A percentile compares a stretch with the other conserved stretches of the same genome.
Evolutionary conservation across 2,113 vertebrate species (phyloP).

Genomic region (Myrmecobius fasciatus): DNA sequence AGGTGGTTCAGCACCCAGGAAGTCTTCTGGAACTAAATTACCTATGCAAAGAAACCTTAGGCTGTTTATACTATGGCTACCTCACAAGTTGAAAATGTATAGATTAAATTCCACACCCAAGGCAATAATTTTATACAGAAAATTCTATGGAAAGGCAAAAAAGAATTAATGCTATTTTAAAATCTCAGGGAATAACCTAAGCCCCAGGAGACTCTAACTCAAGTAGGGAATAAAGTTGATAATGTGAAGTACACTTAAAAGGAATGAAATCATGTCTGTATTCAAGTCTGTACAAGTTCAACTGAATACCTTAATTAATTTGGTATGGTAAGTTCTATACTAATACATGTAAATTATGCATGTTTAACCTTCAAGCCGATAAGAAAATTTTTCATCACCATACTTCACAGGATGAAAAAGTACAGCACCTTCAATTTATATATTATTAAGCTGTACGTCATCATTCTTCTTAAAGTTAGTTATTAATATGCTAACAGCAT

Average conservation of each 20-base stretch:
- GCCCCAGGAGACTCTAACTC: constrained; percentile 13
- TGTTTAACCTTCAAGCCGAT: constrained; percentile 43
- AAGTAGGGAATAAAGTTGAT: constrained; percentile 37
- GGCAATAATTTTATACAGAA: constrained; percentile 16
- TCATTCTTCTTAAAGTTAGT: constrained; percentile 39
- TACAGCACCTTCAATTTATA: constrained; percentile 35
- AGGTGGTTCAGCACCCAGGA: neutral
- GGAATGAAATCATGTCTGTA: neutral
- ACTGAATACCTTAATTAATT: constrained; percentile 42
- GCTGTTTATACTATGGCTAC: constrained; percentile 24
- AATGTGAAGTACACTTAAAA: constrained; percentile 21
- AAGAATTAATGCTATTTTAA: constrained; percentile 42
- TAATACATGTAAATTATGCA: constrained; percentile 41
- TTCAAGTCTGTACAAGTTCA: constrained; percentile 22
- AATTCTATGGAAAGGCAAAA: neutral
- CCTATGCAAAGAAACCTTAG: neutral
- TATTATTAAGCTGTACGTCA: constrained; percentile 43
- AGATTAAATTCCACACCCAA: constrained; percentile 5
- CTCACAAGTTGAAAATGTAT: constrained; percentile 6
- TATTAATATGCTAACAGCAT: constrained; percentile 24
- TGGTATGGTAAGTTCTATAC: constrained; percentile 40
- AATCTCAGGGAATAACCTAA: constrained; percentile 49
- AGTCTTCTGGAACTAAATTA: neutral
- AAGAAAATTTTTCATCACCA: constrained; percentile 66
- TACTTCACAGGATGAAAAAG: constrained; percentile 52